Conservation (phyloP, 2,888 invertebrate genomes). For the Nomada hirtipes region DNA sequence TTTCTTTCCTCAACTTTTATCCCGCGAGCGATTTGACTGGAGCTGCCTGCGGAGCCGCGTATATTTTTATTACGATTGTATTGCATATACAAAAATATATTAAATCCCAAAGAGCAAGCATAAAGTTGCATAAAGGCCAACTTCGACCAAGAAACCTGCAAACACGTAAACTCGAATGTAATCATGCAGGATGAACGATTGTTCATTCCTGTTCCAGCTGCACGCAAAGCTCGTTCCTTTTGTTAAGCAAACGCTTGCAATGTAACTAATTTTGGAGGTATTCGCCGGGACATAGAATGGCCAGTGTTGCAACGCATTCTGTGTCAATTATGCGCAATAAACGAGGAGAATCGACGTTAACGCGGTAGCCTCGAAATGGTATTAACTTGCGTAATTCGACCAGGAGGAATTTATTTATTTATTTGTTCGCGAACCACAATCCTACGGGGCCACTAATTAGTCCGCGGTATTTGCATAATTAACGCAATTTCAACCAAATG, state of each 20-base stretch:
- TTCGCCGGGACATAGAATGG: not conserved
- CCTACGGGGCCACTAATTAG: conserved; percentile 22
- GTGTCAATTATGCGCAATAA: conserved; percentile 31
- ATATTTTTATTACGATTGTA: too few species aligned
- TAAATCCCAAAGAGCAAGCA: too few species aligned
- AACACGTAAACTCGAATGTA: too few species aligned
- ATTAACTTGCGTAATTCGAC: conserved; percentile 10
- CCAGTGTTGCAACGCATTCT: not conserved
- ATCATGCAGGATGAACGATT: too few species aligned
- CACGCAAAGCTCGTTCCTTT: not conserved
- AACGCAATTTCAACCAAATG: conserved; percentile 20
- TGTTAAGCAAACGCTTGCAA: not conserved
- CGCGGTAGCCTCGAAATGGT: not conserved
- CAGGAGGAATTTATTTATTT: conserved; percentile 42
- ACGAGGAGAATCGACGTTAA: not conserved
- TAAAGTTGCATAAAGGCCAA: too few species aligned
- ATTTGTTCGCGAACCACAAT: conserved; percentile 25
- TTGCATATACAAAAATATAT: too few species aligned
- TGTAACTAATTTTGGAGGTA: not conserved
- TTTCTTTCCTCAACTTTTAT: not conserved
- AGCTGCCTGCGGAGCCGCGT: too few species aligned
- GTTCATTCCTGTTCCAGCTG: not conserved
- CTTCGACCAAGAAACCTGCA: too few species aligned
- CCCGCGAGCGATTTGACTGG: too few species aligned
- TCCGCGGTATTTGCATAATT: conserved; percentile 42